A percentile compares a stretch with the other conserved stretches of the same genome.
Conservation (phyloP, 2,113 vertebrate species). For the western clawed frog (Xenopus tropicalis) region DNA sequence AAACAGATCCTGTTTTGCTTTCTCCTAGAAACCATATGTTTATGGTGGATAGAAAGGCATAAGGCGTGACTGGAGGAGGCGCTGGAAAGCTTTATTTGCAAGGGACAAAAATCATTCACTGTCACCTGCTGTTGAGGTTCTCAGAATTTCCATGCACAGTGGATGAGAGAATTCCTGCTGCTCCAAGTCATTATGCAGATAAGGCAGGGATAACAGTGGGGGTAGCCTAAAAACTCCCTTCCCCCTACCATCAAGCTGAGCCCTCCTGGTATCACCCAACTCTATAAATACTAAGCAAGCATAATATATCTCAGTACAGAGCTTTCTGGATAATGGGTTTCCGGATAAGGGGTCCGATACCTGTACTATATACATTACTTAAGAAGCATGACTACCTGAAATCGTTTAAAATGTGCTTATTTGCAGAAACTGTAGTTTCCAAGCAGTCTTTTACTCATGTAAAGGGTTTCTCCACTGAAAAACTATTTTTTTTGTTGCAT, state of each 20-base stretch:
- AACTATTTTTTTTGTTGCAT: no score
- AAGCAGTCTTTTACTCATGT: no score
- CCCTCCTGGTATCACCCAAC: not conserved
- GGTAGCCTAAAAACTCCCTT: not conserved
- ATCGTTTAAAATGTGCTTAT: no score
- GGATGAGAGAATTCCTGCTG: conserved; percentile 13
- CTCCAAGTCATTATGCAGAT: conserved; percentile 12
- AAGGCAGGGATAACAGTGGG: not conserved
- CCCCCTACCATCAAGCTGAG: not conserved
- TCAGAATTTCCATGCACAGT: not conserved
- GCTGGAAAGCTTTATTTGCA: not conserved
- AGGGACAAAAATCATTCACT: not conserved
- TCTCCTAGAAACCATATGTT: not conserved
- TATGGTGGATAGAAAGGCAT: not conserved
- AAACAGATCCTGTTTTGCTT: conserved; percentile 13
- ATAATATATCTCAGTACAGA: no score
- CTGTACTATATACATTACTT: no score
- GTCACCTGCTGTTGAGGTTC: conserved; percentile 5
- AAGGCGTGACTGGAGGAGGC: not conserved
- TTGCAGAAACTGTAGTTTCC: no score
- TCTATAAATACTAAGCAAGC: not conserved
- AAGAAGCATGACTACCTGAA: no score
- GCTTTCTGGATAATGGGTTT: no score
- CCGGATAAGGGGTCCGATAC: no score
- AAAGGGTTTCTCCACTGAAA: no score